phyloP scores from a whole-genome alignment of 1,140 invertebrate species.

The Drosophila paulistorum region DNA sequence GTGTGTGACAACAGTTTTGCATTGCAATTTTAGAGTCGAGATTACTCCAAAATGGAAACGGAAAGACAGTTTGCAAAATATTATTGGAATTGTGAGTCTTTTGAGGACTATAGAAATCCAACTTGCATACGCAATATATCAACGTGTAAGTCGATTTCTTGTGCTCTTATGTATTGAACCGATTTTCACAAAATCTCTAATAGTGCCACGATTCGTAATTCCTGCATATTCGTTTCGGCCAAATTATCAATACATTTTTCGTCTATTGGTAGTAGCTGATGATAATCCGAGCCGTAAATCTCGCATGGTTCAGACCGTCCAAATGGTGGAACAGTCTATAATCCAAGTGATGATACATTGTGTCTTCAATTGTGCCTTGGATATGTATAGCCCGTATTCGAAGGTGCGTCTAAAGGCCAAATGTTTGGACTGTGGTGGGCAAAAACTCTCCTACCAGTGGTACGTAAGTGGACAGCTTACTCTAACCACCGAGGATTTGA shows the following conservation, averaged over 20 bases:
- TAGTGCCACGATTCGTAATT: constrained; percentile 36
- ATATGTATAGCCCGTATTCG: constrained; percentile 1
- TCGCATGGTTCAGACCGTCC: constrained; percentile 7
- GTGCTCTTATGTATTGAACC: no score
- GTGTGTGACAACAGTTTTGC: not conserved
- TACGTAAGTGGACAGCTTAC: constrained; percentile 8
- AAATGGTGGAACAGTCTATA: not conserved
- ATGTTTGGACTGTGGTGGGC: constrained; percentile 28
- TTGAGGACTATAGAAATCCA: constrained; percentile 5
- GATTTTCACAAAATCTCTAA: not conserved
- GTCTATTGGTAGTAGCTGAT: constrained; percentile 33
- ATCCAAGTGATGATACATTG: constrained; percentile 41
- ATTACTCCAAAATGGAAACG: constrained; percentile 27
- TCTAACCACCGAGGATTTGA: not conserved
- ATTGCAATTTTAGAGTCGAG: constrained; percentile 32
- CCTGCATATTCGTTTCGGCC: constrained; percentile 1
- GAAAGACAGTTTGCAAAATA: constrained; percentile 36
- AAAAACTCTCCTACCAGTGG: constrained; percentile 23
- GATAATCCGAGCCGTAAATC: constrained; percentile 16
- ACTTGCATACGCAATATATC: constrained; percentile 30
- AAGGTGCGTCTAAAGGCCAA: constrained; percentile 23
- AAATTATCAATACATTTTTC: constrained; percentile 26
- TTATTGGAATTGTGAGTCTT: constrained; percentile 39
- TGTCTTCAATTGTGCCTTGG: constrained; percentile 23
- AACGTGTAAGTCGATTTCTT: constrained; percentile 17